These are phyloP conservation scores for Lottia gigantea DNA, from an alignment of 2,888 invertebrate genomes.

Conservation along the genomic window DNA sequence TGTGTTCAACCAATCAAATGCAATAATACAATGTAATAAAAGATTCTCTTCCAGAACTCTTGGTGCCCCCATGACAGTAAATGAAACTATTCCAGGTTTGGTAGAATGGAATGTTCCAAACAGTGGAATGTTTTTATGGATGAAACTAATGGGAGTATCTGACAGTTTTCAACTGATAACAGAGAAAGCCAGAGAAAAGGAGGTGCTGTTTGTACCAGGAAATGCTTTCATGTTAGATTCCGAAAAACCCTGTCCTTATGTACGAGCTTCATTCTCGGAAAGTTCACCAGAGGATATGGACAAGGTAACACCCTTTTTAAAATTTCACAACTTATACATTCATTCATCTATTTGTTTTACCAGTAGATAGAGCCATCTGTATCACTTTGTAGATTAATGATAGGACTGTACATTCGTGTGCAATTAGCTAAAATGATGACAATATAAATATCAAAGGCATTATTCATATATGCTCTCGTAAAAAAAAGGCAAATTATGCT, in stretches of 20 bases:
- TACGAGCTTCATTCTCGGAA: slow-evolving; percentile 80
- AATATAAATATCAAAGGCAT: no score
- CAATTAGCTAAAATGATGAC: no score
- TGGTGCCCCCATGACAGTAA: not conserved
- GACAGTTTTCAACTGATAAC: slow-evolving; percentile 82
- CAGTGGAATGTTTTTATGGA: slow-evolving; percentile 85
- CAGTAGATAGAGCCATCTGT: no score
- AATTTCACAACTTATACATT: no score
- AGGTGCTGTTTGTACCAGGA: slow-evolving; percentile 77
- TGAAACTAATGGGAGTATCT: slow-evolving; percentile 76
- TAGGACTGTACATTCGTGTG: no score
- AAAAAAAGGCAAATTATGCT: no score
- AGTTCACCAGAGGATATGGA: slow-evolving; percentile 77
- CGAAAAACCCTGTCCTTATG: slow-evolving; percentile 75
- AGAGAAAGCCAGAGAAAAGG: slow-evolving; percentile 76
- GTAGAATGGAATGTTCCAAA: slow-evolving; percentile 77
- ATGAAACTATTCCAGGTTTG: slow-evolving; percentile 69
- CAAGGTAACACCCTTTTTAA: slow-evolving; percentile 60
- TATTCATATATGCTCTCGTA: no score
- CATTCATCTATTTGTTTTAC: no score
- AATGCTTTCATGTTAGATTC: slow-evolving; percentile 79
- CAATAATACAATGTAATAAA: no score
- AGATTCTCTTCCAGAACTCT: not conserved
- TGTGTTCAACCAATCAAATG: no score
- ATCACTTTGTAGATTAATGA: no score